These are phyloP conservation scores for Oryzaephilus surinamensis DNA, from an alignment of 1,140 invertebrate genomes.

Conservation along the genomic window DNA sequence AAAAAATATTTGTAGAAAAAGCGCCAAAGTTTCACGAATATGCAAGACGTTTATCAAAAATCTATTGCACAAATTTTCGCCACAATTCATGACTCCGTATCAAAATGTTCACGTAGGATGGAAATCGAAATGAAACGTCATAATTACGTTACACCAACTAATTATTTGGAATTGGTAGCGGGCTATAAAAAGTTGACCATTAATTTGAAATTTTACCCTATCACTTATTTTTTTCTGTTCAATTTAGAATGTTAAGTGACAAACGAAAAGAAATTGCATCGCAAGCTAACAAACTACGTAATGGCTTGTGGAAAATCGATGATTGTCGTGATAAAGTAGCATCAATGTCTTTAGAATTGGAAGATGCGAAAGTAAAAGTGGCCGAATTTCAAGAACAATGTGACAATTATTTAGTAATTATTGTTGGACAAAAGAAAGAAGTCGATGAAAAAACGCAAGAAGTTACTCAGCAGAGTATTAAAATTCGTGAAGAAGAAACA, in stretches of 20 bases:
- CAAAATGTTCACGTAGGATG: slow-evolving; percentile 58
- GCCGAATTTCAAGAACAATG: slow-evolving; percentile 80
- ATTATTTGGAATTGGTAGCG: slow-evolving; percentile 77
- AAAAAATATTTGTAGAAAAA: slow-evolving; percentile 51
- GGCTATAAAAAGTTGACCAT: slow-evolving; percentile 62
- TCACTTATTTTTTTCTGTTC: slow-evolving; percentile 46
- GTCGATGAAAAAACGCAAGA: slow-evolving; percentile 78
- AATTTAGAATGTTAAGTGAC: slow-evolving; percentile 59
- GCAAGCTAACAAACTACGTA: slow-evolving; percentile 70
- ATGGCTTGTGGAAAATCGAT: slow-evolving; percentile 70
- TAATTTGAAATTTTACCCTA: slow-evolving; percentile 47
- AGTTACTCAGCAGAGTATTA: slow-evolving; percentile 72
- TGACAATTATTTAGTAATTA: slow-evolving; percentile 62
- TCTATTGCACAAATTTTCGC: slow-evolving; percentile 53
- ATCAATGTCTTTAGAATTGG: slow-evolving; percentile 62
- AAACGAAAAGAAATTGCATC: slow-evolving; percentile 76
- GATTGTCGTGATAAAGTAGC: slow-evolving; percentile 66
- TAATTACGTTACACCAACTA: slow-evolving; percentile 83
- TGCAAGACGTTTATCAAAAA: slow-evolving; percentile 69
- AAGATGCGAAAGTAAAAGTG: slow-evolving; percentile 53
- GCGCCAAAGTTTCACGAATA: slow-evolving; percentile 69
- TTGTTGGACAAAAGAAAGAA: slow-evolving; percentile 65
- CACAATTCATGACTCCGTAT: slow-evolving; percentile 60
- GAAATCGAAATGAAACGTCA: slow-evolving; percentile 58
- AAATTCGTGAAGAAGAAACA: slow-evolving; percentile 65